Conservation (phyloP, 2,888 invertebrate species). For the Ophioninae sp. region DNA sequence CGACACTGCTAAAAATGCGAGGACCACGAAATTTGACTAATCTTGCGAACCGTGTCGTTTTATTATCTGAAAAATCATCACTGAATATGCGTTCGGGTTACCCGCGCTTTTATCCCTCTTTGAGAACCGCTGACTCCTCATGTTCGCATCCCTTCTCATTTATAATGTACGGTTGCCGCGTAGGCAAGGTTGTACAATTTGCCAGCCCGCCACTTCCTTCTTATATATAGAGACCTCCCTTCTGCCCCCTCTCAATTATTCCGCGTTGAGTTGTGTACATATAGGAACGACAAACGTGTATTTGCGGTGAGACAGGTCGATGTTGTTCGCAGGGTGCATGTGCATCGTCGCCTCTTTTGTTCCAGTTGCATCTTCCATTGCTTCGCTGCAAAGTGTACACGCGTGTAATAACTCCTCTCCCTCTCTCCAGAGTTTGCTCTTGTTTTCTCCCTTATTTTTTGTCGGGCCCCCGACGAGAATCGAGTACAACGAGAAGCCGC, state of each 20-base stretch:
- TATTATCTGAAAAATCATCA: neutral
- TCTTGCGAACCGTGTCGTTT: neutral
- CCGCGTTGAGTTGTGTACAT: constrained; percentile 38
- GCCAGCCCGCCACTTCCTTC: constrained; percentile 57
- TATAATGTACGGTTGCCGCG: constrained; percentile 46
- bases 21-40: neutral
- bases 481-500: constrained; percentile 42
- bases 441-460: constrained; percentile 27
- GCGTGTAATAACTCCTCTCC: constrained; percentile 8
- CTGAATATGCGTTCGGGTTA: neutral
- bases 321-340: constrained; percentile 43
- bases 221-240: constrained; percentile 16
- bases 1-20: too few species aligned
- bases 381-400: constrained; percentile 30
- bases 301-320: constrained; percentile 36
- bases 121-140: constrained; percentile 50
- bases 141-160: constrained; percentile 35
- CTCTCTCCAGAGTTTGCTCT: constrained; percentile 23
- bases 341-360: constrained; percentile 23
- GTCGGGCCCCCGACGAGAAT: constrained; percentile 24
- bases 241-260: constrained; percentile 45
- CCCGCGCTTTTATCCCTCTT: neutral
- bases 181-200: constrained; percentile 60
- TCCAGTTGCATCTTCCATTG: constrained; percentile 22
- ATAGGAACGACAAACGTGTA: constrained; percentile 39